Conservation (phyloP, 2,797 vertebrate genomes). For the Thripadectes ignobilis region DNA sequence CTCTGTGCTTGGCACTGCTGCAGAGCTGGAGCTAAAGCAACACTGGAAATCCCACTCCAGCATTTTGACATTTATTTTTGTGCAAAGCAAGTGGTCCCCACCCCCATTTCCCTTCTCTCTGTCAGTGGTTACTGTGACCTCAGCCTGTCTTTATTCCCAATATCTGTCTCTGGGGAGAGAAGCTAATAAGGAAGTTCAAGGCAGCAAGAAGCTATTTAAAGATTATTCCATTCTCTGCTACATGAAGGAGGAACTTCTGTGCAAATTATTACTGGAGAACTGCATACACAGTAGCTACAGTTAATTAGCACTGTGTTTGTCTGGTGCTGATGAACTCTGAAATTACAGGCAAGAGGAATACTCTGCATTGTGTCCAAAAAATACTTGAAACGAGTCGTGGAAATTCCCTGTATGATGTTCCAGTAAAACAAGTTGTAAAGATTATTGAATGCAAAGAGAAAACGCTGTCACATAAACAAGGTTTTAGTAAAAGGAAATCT, state of each 20-base stretch:
- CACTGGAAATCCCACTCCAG: background rate
- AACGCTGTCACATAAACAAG: constrained; percentile 7
- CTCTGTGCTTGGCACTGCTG: background rate
- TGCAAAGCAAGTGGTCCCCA: background rate
- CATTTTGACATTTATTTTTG: background rate
- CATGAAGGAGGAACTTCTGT: constrained; percentile 13
- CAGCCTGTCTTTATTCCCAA: constrained; percentile 37
- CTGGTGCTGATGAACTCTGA: constrained; percentile 15
- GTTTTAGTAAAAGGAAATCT: background rate
- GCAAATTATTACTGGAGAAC: background rate
- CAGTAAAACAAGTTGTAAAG: constrained; percentile 25
- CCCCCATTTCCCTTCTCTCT: background rate
- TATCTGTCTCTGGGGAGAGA: constrained; percentile 30
- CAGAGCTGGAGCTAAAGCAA: background rate
- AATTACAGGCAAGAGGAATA: background rate
- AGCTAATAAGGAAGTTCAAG: constrained; percentile 31
- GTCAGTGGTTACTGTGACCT: background rate
- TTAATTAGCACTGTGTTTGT: constrained; percentile 53
- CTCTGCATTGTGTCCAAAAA: background rate
- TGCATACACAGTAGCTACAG: background rate
- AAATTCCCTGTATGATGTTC: constrained; percentile 40
- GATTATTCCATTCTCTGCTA: constrained; percentile 3
- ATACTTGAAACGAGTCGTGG: constrained; percentile 19
- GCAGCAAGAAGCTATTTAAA: constrained; percentile 54
- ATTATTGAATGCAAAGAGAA: background rate